Evolutionary conservation across 2,113 vertebrate genomes (phyloP).

Genomic region (Melanocharis versteri): DNA sequence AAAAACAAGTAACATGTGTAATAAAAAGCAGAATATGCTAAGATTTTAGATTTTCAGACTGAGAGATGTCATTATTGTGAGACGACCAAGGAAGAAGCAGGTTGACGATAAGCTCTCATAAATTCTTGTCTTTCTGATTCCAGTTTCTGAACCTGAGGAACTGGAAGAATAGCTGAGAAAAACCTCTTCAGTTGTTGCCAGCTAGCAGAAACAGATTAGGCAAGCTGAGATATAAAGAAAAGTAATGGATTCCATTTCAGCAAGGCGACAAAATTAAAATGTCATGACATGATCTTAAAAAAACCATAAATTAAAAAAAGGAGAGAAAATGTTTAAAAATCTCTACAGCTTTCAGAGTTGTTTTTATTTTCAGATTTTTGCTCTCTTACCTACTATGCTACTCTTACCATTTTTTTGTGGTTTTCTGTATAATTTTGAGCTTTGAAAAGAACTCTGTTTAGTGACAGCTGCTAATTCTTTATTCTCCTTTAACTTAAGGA

Average conservation of each 20-base stretch:
- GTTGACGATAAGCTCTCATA: background rate
- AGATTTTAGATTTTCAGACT: background rate
- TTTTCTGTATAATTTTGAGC: background rate
- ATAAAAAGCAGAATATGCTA: background rate
- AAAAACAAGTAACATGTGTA: background rate
- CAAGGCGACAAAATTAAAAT: background rate
- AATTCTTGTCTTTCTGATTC: background rate
- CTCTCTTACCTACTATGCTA: too few species aligned
- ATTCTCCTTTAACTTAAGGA: background rate
- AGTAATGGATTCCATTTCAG: background rate
- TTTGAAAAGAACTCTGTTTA: background rate
- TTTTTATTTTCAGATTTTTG: background rate
- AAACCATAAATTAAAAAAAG: too few species aligned
- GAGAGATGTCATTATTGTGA: background rate
- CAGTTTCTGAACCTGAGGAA: background rate
- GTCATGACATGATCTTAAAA: fast-evolving
- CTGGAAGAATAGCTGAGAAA: background rate
- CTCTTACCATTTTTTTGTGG: background rate
- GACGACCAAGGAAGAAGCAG: background rate
- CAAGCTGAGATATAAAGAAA: background rate
- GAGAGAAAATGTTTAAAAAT: background rate
- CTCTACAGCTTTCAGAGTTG: background rate
- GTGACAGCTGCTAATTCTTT: background rate
- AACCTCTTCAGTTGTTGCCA: background rate
- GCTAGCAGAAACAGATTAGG: background rate